Conservation (phyloP, 1,140 invertebrate species). For the Plutomurus gul region DNA sequence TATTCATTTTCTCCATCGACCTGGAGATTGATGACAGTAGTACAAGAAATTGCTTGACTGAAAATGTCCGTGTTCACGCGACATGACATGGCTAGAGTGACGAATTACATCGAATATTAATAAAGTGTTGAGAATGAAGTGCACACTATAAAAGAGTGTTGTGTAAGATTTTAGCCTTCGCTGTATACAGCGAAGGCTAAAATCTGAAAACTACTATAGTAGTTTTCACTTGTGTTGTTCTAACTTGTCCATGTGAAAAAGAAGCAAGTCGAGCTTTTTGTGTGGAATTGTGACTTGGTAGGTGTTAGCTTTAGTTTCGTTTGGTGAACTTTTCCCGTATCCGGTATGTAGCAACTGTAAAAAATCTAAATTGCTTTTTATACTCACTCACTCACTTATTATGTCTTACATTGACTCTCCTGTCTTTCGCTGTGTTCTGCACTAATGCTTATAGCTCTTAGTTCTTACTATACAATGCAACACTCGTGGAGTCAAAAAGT, state of each 20-base stretch:
- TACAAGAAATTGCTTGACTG: background rate
- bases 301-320: background rate
- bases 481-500: too few species aligned
- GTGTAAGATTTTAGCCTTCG: too few species aligned
- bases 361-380: slow-evolving; percentile 14
- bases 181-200: too few species aligned
- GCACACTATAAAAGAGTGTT: background rate
- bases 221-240: too few species aligned
- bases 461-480: too few species aligned
- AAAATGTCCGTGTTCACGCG: too few species aligned
- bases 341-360: slow-evolving; percentile 1
- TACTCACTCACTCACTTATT: background rate
- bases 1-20: background rate
- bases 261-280: background rate
- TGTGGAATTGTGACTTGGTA: slow-evolving; percentile 4
- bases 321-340: slow-evolving; percentile 6
- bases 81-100: background rate
- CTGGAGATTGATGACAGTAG: background rate
- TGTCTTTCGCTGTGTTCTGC: too few species aligned
- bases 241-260: background rate
- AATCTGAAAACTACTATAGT: too few species aligned
- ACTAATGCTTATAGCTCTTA: too few species aligned
- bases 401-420: too few species aligned
- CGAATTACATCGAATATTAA: slow-evolving; percentile 5
- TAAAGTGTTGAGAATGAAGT: background rate